Conservation (phyloP, 2,888 invertebrate genomes). For the Lepidonotus clava region DNA sequence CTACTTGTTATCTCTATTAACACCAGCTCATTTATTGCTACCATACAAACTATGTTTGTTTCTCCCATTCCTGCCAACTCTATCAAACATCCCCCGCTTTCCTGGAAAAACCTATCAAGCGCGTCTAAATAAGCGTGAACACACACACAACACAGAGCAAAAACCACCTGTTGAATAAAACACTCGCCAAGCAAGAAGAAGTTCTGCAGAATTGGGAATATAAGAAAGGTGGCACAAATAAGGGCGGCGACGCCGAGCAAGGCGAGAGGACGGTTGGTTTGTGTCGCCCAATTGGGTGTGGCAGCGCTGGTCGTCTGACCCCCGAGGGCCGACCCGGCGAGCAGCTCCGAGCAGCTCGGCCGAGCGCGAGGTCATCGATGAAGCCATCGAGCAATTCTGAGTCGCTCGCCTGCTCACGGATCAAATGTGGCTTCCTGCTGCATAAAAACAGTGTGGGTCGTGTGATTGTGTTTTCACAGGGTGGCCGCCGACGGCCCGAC, state of each 20-base stretch:
- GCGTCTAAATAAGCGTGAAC: background rate
- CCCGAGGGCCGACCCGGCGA: background rate
- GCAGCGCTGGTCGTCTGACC: background rate
- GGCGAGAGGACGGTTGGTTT: background rate
- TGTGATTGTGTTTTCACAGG: conserved; percentile 42
- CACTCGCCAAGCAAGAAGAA: background rate
- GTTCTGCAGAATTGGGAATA: background rate
- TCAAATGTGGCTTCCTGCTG: conserved; percentile 34
- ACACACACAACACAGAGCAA: background rate
- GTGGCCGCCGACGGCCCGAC: background rate
- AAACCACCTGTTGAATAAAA: conserved; percentile 18
- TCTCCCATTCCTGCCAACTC: background rate
- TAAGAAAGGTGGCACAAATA: background rate
- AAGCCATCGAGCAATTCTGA: conserved; percentile 16
- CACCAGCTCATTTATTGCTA: background rate
- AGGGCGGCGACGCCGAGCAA: background rate
- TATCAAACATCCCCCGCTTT: background rate
- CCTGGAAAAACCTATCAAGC: background rate
- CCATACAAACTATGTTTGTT: background rate
- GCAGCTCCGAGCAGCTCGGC: background rate
- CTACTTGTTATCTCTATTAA: background rate
- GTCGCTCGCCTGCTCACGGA: background rate
- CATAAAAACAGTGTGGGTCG: conserved; percentile 37
- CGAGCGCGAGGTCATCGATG: background rate
- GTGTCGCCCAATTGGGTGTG: conserved; percentile 45